These are phyloP conservation scores for Chionis minor DNA, from an alignment of 2,113 vertebrate species.

Conservation along the genomic window DNA sequence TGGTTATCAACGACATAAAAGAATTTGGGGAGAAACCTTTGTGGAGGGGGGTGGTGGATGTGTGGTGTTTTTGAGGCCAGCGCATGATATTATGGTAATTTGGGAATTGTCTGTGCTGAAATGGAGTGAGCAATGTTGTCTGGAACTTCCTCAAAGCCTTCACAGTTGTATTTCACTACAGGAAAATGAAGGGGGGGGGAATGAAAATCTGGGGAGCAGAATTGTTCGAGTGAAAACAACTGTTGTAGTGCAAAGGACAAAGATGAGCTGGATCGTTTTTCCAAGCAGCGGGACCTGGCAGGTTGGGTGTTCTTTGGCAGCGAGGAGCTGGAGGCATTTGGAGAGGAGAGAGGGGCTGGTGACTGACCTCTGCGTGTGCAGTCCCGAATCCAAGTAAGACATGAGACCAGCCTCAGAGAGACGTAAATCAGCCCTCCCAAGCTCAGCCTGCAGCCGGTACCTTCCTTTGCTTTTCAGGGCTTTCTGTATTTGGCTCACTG, in stretches of 20 bases:
- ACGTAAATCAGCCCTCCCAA: neutral
- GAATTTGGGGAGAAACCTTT: slow-evolving; percentile 35
- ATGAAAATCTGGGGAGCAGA: neutral
- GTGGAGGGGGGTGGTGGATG: neutral
- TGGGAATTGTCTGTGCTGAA: slow-evolving; percentile 54
- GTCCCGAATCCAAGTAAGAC: neutral
- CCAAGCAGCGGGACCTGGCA: neutral
- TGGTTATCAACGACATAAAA: slow-evolving; percentile 39
- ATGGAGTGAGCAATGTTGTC: neutral
- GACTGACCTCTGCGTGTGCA: neutral
- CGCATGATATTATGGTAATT: slow-evolving; percentile 5
- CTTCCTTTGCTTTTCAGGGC: neutral
- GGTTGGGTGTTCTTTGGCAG: neutral
- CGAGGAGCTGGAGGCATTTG: neutral
- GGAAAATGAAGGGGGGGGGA: neutral
- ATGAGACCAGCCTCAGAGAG: neutral
- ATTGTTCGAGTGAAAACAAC: neutral
- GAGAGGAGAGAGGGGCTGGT: neutral
- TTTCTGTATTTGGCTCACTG: neutral
- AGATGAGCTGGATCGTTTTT: neutral
- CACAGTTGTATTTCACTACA: neutral
- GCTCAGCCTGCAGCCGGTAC: neutral
- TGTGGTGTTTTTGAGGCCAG: slow-evolving; percentile 1
- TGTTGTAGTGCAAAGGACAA: neutral
- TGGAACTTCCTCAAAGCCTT: slow-evolving; percentile 61